Evolutionary conservation across 1,140 invertebrate genomes (phyloP).

Genomic region (Caenorhabditis brenneri): DNA sequence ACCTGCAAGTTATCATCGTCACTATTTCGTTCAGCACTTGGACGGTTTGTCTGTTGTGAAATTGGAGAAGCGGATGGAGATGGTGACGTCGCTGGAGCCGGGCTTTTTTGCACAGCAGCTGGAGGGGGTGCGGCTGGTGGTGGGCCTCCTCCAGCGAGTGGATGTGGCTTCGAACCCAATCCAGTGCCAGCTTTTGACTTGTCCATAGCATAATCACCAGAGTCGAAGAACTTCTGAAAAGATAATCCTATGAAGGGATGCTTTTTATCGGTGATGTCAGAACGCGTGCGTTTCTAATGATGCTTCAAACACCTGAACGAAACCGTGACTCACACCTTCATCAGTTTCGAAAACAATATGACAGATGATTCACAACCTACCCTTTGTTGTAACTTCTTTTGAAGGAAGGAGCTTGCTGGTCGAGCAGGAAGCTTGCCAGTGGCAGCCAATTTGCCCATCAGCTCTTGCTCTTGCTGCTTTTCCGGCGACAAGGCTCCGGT

Average conservation of each 20-base stretch:
- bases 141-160: neutral
- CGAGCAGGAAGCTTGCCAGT: constrained; percentile 67
- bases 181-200: constrained; percentile 60
- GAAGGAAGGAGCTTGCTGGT: constrained; percentile 64
- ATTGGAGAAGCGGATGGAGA: constrained; percentile 25
- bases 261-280: constrained; percentile 22
- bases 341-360: too few relatives aligned
- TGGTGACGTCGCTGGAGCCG: neutral
- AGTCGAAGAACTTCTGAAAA: constrained; percentile 71
- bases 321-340: too few relatives aligned
- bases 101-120: neutral
- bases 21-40: constrained; percentile 17
- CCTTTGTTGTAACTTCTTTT: constrained; percentile 70
- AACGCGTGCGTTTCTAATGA: too few relatives aligned
- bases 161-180: constrained; percentile 41
- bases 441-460: constrained; percentile 69
- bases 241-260: neutral
- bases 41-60: neutral
- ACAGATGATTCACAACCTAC: too few relatives aligned
- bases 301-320: too few relatives aligned
- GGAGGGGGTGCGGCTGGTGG: neutral
- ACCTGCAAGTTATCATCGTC: constrained; percentile 47
- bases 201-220: constrained; percentile 70
- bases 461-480: constrained; percentile 60
- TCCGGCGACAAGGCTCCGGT: constrained; percentile 37